Conservation (phyloP, 2,888 invertebrate species). For the Lypha dubia region DNA sequence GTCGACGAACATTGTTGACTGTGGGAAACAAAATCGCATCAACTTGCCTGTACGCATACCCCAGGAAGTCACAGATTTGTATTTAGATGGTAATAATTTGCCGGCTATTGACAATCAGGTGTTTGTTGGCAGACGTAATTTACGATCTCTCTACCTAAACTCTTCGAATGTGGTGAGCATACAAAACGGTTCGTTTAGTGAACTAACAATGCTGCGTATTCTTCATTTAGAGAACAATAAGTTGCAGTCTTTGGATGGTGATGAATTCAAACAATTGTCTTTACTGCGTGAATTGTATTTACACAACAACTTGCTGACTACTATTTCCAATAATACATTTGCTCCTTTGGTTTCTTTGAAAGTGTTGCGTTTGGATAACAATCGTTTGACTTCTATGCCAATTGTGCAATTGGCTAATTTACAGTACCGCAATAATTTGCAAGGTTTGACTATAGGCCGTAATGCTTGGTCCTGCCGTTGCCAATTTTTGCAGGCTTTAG, state of each 20-base stretch:
- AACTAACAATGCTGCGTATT: constrained; percentile 90
- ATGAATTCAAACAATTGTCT: constrained; percentile 92
- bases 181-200: constrained; percentile 90
- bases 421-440: constrained; percentile 85
- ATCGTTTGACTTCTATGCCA: constrained; percentile 90
- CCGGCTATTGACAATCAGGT: constrained; percentile 92
- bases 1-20: constrained; percentile 96
- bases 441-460: constrained; percentile 90
- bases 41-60: constrained; percentile 90
- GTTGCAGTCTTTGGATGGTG: constrained; percentile 90
- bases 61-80: constrained; percentile 96
- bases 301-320: constrained; percentile 92
- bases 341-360: constrained; percentile 90
- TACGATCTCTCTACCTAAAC: constrained; percentile 93
- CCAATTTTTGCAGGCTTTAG: constrained; percentile 92
- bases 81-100: constrained; percentile 95
- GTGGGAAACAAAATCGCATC: constrained; percentile 86
- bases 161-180: constrained; percentile 92
- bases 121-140: constrained; percentile 95
- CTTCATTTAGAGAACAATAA: constrained; percentile 94
- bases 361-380: constrained; percentile 92
- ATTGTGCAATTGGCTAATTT: constrained; percentile 89
- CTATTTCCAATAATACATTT: constrained; percentile 92
- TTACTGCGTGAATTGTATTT: constrained; percentile 92
- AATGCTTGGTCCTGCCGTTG: constrained; percentile 96